Base-by-base conservation (phyloP, 2,888 invertebrate species). In the Rotaria socialis region DNA sequence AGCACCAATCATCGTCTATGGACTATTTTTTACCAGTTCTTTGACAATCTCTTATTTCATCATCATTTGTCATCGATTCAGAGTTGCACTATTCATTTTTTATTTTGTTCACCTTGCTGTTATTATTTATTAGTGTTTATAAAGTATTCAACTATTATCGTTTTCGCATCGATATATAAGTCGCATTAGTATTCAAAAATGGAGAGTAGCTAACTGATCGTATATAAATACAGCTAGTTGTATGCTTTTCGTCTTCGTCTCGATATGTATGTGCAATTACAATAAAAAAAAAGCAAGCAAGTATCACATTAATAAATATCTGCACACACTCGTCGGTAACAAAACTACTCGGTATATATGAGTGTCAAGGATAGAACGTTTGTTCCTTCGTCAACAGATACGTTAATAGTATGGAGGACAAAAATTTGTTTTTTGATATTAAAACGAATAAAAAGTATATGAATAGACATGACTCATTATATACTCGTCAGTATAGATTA, bases 291-390 rank as follows among this genome's bases (percentile, higher is more conserved):
- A 14, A 67, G 67, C 5, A 35, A 35, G 67, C 67, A 67, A 67
- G 67, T 67, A 67, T 67, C 41, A 67, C 67, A 67, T 67, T 67
- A 67, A 67, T 41, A 67, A 67, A 67, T 67, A 19, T 67, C 35
- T 67, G 67, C 67, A 67, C 35, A 67, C 22, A 67, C 67, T 67
- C 67, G 2, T 67, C 41, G 35, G 35, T 16, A 41, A 67, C 67
- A 67, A 67, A 67, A 35, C 35, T 35, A 67, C 27, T 67, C 19
- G 67, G 6, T 67, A 67, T 67, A 67, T 41, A 67, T 67, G 67
- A 67, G 67, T 67, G 67, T 67, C 67, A 67, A 67, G 67, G 67
- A 67, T 67, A 19, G 35, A 67, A 67, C 35, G 35, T 19, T 14
- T 41, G 67, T 67, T 67, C 35, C 35, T 6, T 67, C 67, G 67